Conservation (phyloP, 2,888 invertebrate genomes). For the Agrilus cyanescens region DNA sequence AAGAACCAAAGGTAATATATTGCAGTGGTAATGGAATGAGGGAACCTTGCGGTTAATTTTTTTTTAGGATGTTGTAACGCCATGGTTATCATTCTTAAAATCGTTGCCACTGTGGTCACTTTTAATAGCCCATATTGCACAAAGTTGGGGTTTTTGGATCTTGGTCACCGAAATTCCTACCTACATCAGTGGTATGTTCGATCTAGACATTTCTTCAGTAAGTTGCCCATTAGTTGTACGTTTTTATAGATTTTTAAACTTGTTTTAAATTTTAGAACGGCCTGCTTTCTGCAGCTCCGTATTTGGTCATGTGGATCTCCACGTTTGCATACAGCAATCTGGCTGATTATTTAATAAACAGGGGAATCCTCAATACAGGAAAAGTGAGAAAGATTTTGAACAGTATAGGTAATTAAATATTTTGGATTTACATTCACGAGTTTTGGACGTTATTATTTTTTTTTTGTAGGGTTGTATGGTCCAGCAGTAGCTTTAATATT, state of each 20-base stretch:
- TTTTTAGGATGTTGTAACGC: constrained; percentile 35
- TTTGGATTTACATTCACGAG: too few relatives aligned
- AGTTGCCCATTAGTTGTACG: constrained; percentile 15
- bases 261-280: constrained; percentile 44
- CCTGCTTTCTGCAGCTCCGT: constrained; percentile 56
- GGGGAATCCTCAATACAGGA: constrained; percentile 39
- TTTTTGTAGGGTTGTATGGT: constrained; percentile 47
- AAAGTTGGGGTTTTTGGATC: constrained; percentile 77
- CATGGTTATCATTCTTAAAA: constrained; percentile 63
- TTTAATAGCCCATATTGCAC: constrained; percentile 57
- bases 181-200: constrained; percentile 62
- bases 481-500: constrained; percentile 55
- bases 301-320: constrained; percentile 58
- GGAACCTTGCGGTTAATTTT: too few relatives aligned
- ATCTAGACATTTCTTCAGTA: constrained; percentile 59
- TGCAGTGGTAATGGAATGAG: too few relatives aligned
- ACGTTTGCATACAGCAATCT: constrained; percentile 58
- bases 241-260: neutral
- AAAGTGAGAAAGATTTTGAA: constrained; percentile 55
- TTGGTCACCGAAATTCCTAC: constrained; percentile 70
- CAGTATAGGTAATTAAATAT: constrained; percentile 41
- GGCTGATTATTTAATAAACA: constrained; percentile 48
- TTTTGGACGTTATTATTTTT: too few relatives aligned
- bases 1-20: constrained; percentile 30
- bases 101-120: constrained; percentile 69